Evolutionary conservation across 2,888 invertebrate species (phyloP).

Genomic region (Rhaphigaster nebulosa): DNA sequence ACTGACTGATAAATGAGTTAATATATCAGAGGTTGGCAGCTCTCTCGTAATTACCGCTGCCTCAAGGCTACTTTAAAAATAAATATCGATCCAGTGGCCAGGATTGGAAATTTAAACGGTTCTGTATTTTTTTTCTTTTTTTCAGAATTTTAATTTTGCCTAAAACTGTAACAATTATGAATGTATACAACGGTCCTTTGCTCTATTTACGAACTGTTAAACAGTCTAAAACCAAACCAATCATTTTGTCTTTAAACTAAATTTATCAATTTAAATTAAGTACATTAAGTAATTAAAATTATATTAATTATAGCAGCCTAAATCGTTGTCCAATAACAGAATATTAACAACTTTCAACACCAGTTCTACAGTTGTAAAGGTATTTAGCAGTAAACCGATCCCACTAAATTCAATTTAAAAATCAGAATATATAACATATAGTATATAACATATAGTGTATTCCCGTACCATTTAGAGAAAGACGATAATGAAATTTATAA

Average conservation of each 20-base stretch:
- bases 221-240: not conserved
- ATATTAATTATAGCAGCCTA: no score
- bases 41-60: not conserved
- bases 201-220: not conserved
- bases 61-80: not conserved
- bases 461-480: no score
- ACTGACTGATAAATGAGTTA: constrained; percentile 19
- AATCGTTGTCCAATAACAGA: no score
- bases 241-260: not conserved
- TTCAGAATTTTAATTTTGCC: not conserved
- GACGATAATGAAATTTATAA: no score
- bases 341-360: no score
- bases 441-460: no score
- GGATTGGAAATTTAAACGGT: constrained; percentile 15
- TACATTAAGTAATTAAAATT: no score
- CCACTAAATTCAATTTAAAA: no score
- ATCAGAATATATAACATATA: no score
- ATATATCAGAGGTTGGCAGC: constrained; percentile 4
- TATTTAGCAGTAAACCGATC: no score
- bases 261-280: not conserved
- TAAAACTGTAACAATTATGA: not conserved
- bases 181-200: not conserved
- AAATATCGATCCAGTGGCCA: not conserved
- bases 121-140: not conserved
- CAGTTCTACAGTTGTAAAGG: no score